Percentiles rank a stretch among this genome's conserved stretches.
Evolutionary conservation across 1,140 invertebrate genomes (phyloP).

Genomic region (Drosophila pseudoobscura): DNA sequence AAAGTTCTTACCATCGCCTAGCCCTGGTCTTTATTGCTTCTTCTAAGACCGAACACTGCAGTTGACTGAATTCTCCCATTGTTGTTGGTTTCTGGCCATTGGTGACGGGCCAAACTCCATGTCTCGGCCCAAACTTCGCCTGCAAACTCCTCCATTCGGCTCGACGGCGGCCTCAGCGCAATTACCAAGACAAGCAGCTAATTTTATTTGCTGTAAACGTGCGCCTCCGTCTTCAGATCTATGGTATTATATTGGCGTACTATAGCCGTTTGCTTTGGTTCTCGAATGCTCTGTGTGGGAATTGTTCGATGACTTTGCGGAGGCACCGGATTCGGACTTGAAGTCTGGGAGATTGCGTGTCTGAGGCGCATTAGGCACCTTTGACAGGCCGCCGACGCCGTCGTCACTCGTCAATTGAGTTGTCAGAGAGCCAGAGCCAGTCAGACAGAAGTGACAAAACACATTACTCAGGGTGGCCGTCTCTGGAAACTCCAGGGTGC

Average conservation of each 20-base stretch:
- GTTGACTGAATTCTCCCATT: too few species aligned
- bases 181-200: conserved; percentile 78
- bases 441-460: conserved; percentile 41
- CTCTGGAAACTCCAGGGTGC: conserved; percentile 9
- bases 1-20: not conserved
- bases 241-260: not conserved
- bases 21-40: conserved; percentile 13
- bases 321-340: not conserved
- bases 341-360: conserved; percentile 53
- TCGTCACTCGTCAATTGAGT: conserved; percentile 57
- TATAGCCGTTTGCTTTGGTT: conserved; percentile 6
- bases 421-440: conserved; percentile 54
- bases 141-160: conserved; percentile 22
- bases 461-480: conserved; percentile 61
- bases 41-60: not conserved
- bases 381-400: conserved; percentile 11
- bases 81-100: conserved; percentile 8
- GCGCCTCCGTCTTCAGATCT: conserved; percentile 50
- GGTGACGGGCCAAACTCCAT: conserved; percentile 48
- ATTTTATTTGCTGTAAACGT: conserved; percentile 78
- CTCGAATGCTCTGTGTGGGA: conserved; percentile 50
- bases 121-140: conserved; percentile 34
- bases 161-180: conserved; percentile 38
- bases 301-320: conserved; percentile 56
- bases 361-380: conserved; percentile 50